Base-by-base conservation (phyloP, 37 sponge, comb jelly and placozoan genomes). In the Dysidea cf. avara region DNA sequence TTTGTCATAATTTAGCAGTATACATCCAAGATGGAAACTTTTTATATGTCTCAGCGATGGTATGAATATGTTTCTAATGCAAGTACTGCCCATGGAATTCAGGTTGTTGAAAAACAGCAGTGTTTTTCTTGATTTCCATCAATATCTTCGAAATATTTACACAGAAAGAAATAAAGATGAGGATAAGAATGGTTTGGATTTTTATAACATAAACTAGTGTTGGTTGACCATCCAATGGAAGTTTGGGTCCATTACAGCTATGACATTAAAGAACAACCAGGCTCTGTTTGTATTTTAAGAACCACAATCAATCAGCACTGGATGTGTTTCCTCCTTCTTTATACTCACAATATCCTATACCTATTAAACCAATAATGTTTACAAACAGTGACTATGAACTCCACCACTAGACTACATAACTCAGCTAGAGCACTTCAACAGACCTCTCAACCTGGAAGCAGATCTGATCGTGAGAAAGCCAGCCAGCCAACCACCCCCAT, bases 101-200 rank as follows among this genome's bases (percentile, higher is more conserved):
- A 64, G 35, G 73, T 81, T 0, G 34, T 39, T 13, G 81, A 81
- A 71, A 81, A 72, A 65, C 48, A 80, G 53, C 74, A 81, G n/a
- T 16, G 4, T 51, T 39, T 30, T 53, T 81, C 72, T 56, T 6
- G 61, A 7, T 29, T 72, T 64, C 31, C 68, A 63, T 6, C 73
- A 81, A 24, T 66, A 71, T 32, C 61, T 72, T 0, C 49, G 53
- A 53, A 57, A 38, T 17, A 7, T 71, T 2, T 81, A 63, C 33
- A 81, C 81, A 22, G 81, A 81, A 53, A 47, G 66, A 5, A 81
- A 5, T 11, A 62, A 72, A 29, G 81, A 72, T 71, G 46, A 21
- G 18, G 66, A 81, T 2, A 81, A 64, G 2, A 7, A 81, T 24
- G 35, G 56, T 24, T 47, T 81, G 0, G 70, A 81, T 31, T 72